Evolutionary conservation across 2,888 invertebrate genomes (phyloP).

Genomic region (Galerucella nymphaeae): DNA sequence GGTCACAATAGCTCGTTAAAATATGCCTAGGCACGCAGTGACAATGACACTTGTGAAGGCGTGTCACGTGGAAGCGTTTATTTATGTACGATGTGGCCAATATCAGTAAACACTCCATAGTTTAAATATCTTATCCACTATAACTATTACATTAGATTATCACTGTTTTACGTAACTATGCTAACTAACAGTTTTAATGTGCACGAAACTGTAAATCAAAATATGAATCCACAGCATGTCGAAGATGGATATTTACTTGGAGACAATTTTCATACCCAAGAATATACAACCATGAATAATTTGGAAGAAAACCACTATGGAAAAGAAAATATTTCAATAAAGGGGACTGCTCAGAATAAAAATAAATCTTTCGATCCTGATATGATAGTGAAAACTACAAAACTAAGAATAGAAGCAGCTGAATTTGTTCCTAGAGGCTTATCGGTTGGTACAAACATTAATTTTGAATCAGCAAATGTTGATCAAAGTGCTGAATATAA

Average conservation of each 20-base stretch:
- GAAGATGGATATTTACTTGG: not conserved
- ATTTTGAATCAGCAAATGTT: not conserved
- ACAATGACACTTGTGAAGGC: constrained; percentile 5
- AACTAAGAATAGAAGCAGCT: constrained; percentile 1
- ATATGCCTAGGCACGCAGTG: not conserved
- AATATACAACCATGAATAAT: constrained; percentile 2
- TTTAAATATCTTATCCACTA: not conserved
- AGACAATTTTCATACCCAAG: not conserved
- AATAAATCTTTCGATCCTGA: not conserved
- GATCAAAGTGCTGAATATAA: not conserved
- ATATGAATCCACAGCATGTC: not conserved
- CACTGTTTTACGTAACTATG: constrained; percentile 5
- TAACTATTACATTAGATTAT: not conserved
- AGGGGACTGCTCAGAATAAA: not conserved
- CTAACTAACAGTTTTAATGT: constrained; percentile 1
- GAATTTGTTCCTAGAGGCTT: not conserved
- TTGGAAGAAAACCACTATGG: not conserved
- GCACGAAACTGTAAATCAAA: not conserved
- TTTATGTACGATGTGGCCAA: constrained; percentile 12
- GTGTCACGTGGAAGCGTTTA: constrained; percentile 13
- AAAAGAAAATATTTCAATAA: constrained; percentile 2
- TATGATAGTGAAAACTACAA: not conserved
- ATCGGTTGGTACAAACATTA: not conserved
- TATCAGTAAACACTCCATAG: not conserved
- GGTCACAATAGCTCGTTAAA: not conserved